Evolutionary conservation across 2,797 vertebrate species (phyloP).

Genomic region (Ispidina lecontei): DNA sequence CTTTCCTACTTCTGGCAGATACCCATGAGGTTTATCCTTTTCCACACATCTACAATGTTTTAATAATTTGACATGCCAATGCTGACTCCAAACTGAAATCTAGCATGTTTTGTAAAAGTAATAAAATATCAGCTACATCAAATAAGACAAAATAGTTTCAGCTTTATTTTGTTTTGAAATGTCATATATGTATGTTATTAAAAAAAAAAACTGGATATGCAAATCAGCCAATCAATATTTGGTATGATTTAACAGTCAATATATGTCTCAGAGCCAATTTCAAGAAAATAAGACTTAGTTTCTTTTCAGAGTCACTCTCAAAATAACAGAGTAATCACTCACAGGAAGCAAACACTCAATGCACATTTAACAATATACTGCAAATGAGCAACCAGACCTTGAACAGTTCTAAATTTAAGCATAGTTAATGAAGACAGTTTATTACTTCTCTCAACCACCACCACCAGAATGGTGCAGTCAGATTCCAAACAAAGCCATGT

Average conservation of each 20-base stretch:
- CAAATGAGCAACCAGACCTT: background rate
- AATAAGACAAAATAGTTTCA: background rate
- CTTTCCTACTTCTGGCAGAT: background rate
- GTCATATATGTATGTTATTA: too few relatives aligned
- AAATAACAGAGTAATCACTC: background rate
- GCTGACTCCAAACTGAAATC: background rate
- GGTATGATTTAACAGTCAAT: background rate
- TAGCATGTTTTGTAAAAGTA: background rate
- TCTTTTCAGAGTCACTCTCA: background rate
- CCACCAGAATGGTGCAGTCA: background rate
- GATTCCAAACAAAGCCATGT: background rate
- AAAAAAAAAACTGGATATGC: background rate
- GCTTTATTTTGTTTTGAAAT: background rate
- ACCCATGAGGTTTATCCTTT: background rate
- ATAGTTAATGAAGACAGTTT: background rate
- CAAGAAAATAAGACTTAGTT: background rate
- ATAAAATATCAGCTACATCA: background rate
- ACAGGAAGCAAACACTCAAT: background rate
- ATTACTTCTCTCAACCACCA: background rate
- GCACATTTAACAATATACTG: background rate
- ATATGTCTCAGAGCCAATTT: background rate
- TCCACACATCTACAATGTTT: background rate
- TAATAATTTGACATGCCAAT: background rate
- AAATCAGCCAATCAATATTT: background rate
- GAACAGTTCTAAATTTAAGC: background rate